phyloP scores from a whole-genome alignment of 2,113 vertebrate genomes.

The Ardeotis arabs region DNA sequence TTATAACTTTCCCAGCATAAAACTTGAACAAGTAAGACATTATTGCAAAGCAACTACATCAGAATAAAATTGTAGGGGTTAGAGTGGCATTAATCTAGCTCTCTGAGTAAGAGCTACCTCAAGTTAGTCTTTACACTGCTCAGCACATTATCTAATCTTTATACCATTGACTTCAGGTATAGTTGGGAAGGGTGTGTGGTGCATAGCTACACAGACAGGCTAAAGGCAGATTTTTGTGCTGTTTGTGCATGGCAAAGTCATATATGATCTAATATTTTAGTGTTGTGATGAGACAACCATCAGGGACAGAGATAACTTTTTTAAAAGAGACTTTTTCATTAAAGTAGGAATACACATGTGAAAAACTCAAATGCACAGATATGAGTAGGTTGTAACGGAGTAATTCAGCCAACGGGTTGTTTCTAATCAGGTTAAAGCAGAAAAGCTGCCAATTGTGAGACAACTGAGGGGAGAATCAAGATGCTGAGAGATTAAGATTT shows the following conservation, averaged over 20 bases:
- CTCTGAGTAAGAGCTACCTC: not conserved
- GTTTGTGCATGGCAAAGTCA: not conserved
- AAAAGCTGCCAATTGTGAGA: not conserved
- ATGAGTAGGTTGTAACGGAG: not conserved
- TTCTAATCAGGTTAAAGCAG: not conserved
- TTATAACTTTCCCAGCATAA: not conserved
- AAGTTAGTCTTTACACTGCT: not conserved
- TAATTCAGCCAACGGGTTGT: not conserved
- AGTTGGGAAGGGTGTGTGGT: not conserved
- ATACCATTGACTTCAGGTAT: not conserved
- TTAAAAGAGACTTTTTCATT: not conserved
- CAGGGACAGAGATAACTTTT: not conserved
- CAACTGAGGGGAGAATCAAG: not conserved
- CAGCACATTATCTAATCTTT: not conserved
- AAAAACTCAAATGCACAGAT: not conserved
- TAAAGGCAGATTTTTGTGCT: not conserved
- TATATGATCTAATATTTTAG: not conserved
- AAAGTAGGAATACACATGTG: not conserved
- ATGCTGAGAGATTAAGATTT: constrained; percentile 12
- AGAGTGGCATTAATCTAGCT: not conserved
- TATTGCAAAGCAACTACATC: not conserved
- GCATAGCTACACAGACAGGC: fast-evolving
- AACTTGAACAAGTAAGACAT: not conserved
- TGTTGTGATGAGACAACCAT: not conserved
- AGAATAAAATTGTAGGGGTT: not conserved